Conservation (phyloP, 2,113 vertebrate genomes). For the Clarias macrocephalus region DNA sequence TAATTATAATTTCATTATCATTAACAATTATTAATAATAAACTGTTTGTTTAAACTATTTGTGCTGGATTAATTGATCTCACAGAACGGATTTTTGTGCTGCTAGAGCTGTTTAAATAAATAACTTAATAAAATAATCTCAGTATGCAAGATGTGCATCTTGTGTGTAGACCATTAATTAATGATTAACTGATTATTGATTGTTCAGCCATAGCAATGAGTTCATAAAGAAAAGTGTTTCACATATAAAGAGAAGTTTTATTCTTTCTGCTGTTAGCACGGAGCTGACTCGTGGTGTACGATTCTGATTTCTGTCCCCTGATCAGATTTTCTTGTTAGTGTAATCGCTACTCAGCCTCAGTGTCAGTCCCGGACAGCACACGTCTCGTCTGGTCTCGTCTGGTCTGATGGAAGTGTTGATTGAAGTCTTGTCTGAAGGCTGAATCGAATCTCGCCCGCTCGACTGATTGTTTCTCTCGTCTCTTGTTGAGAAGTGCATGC, state of each 20-base stretch:
- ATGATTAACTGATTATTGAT: too few relatives aligned
- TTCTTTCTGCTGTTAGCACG: not conserved
- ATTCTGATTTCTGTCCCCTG: not conserved
- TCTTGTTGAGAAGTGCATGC: not conserved
- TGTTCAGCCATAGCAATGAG: too few relatives aligned
- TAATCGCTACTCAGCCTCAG: not conserved
- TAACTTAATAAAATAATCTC: too few relatives aligned
- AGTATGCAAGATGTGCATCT: too few relatives aligned
- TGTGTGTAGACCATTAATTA: too few relatives aligned
- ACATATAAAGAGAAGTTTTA: not conserved
- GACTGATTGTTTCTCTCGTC: slow-evolving; percentile 24
- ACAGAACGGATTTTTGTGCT: too few relatives aligned
- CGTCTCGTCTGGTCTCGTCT: not conserved
- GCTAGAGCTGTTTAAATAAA: too few relatives aligned
- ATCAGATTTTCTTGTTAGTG: slow-evolving; percentile 3
- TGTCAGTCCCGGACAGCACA: not conserved
- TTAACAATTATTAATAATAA: too few relatives aligned
- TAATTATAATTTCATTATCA: too few relatives aligned
- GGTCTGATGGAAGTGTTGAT: slow-evolving; percentile 20
- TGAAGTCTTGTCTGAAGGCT: slow-evolving; percentile 19
- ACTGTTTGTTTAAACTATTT: too few relatives aligned
- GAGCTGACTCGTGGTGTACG: not conserved
- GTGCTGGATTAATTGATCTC: too few relatives aligned
- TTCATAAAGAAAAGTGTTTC: not conserved
- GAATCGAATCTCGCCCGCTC: slow-evolving; percentile 33